Conservation (phyloP, 2,888 invertebrate genomes). For the Troilus luridus region DNA sequence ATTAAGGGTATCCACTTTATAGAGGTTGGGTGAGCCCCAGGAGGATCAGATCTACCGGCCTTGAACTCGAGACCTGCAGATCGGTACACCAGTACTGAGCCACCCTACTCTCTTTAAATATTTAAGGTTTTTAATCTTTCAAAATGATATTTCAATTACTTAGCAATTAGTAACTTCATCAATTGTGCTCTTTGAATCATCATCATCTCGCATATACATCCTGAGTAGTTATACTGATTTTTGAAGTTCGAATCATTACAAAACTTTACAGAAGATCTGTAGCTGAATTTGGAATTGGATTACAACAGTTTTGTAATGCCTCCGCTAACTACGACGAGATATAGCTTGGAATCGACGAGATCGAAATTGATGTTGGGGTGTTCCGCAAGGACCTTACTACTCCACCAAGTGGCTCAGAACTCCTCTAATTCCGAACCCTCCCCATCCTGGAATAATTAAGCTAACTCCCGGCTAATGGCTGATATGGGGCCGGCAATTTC, state of each 20-base stretch:
- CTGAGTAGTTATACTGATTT: neutral
- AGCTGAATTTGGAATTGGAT: neutral
- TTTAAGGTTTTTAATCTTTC: too few species aligned
- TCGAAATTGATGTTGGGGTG: neutral
- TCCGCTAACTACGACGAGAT: neutral
- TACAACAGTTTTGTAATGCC: neutral
- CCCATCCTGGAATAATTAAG: slow-evolving; percentile 32
- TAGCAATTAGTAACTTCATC: too few species aligned
- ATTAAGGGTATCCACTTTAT: too few species aligned
- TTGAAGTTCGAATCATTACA: too few species aligned
- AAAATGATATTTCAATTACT: too few species aligned
- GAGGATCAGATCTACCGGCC: too few species aligned
- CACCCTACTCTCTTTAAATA: too few species aligned
- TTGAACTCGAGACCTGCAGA: too few species aligned
- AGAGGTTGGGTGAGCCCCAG: too few species aligned
- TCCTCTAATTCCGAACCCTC: slow-evolving; percentile 32
- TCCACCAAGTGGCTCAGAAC: neutral
- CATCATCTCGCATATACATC: too few species aligned
- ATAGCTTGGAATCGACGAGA: neutral
- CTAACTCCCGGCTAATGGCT: neutral
- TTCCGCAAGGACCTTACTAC: slow-evolving; percentile 8
- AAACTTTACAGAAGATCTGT: neutral
- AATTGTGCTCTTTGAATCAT: too few species aligned
- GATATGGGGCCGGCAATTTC: slow-evolving; percentile 13
- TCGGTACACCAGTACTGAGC: too few species aligned